phyloP scores from a whole-genome alignment of 2,113 vertebrate species.

The Silurus meridionalis region DNA sequence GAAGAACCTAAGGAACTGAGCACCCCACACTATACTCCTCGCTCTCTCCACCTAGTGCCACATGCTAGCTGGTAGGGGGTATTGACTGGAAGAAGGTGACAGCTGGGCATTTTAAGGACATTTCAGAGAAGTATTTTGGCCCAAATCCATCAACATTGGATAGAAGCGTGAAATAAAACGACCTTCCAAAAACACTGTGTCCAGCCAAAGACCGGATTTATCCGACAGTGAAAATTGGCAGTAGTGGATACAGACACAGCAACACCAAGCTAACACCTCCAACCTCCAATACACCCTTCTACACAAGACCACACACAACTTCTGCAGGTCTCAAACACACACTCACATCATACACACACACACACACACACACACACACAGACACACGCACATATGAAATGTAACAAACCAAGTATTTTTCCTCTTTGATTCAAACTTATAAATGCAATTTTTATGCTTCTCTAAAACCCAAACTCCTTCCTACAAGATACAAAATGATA shows the following conservation, averaged over 20 bases:
- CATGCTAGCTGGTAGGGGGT: not conserved
- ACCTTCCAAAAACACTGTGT: conserved; percentile 64
- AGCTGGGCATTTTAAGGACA: conserved; percentile 34
- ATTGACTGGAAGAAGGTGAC: conserved; percentile 8
- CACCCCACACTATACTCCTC: not conserved
- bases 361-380: not conserved
- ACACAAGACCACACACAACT: conserved; percentile 27
- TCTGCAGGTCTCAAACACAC: not conserved
- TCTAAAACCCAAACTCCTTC: not conserved
- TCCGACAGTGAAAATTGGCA: conserved; percentile 33
- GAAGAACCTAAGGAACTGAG: not conserved
- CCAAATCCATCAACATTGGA: conserved; percentile 35
- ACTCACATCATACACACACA: conserved; percentile 29
- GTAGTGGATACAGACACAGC: conserved; percentile 37
- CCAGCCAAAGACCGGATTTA: conserved; percentile 57
- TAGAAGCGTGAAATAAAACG: conserved; percentile 54
- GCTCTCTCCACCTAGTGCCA: not conserved
- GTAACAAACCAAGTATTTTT: no score
- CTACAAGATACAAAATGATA: not conserved
- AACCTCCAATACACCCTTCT: conserved; percentile 34
- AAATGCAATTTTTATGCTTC: not conserved
- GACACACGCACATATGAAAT: no score
- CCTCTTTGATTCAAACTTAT: no score
- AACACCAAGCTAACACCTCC: conserved; percentile 61
- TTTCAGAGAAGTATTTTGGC: conserved; percentile 26